These are phyloP conservation scores for Sebastes schlegelii DNA, from an alignment of 2,113 vertebrate genomes.

Conservation along the genomic window DNA sequence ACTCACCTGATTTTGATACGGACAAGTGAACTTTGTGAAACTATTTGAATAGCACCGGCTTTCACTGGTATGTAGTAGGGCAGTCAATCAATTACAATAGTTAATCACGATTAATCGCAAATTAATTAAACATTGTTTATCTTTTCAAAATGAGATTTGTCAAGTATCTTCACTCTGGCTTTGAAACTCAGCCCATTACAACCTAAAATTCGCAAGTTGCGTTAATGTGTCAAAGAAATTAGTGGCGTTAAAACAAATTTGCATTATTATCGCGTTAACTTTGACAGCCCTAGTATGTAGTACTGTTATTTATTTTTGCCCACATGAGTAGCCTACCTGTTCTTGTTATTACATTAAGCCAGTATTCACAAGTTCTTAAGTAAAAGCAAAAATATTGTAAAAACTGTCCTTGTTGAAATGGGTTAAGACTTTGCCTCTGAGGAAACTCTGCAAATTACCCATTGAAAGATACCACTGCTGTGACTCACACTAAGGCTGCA, in stretches of 20 bases:
- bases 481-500: not conserved
- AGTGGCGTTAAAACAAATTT: too few relatives aligned
- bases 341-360: not conserved
- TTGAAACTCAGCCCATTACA: too few relatives aligned
- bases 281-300: not conserved
- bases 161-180: too few relatives aligned
- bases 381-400: not conserved
- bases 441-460: not conserved
- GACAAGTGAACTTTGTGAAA: not conserved
- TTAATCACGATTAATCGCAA: too few relatives aligned
- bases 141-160: too few relatives aligned
- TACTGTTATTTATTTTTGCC: not conserved
- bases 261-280: too few relatives aligned
- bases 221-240: too few relatives aligned
- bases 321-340: not conserved
- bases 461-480: not conserved
- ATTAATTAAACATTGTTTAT: too few relatives aligned
- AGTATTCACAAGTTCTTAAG: not conserved
- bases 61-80: not conserved
- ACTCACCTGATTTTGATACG: not conserved
- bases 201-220: too few relatives aligned
- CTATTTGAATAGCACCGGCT: not conserved
- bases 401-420: not conserved
- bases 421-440: not conserved
- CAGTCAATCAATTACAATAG: too few relatives aligned